Evolutionary conservation across 2,888 invertebrate species (phyloP), one percentile per base, ranked within the genome.

Genomic region (Pocota personata): DNA sequence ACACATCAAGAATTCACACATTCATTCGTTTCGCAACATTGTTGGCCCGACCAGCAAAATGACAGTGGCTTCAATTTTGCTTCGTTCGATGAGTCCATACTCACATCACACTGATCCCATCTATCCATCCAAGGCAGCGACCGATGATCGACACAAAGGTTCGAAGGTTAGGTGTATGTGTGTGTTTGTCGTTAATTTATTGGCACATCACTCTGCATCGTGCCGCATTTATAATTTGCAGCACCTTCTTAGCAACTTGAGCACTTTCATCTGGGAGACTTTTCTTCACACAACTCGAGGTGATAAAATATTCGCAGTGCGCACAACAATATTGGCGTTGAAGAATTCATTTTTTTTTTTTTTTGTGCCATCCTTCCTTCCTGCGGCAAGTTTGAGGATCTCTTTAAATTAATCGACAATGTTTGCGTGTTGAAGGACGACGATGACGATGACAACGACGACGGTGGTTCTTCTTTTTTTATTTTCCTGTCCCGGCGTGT

Each of bases 401-500:
- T 76, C 55, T 76, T 77, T 72, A 82, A 86, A 86, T 82, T 86
- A 86, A 86, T 86, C 82, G 86, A 86, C 82, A 82, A 86, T 77
- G 86, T 77, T 86, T 48, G 86, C 86, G 86, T 86, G 86, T 86
- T 86, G 86, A 86, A 86, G 86, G 86, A 86, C 86, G 77, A 66
- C 79, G 55, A 32, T n/a, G 62, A 80, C 66, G 80, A 69, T 30
- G 71, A 76, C 58, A 60, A 60, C 10, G 57, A 57, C 32, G 32
- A 35, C 14, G 27, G 80, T 71, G 69, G 78, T 80, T 80, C 80
- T 62, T 84, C 79, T 79, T 32, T 7, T 79, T 27, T 40, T 35
- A 7, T 19, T 67, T n/a, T 37, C 14, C 14, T 5, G 0, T n/a
- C 40, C 40, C 60, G 3, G 62, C 7, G 21, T 57, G 78, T 52